Base-by-base conservation (phyloP, 2,113 vertebrate genomes). In the Corythornis vintsioides region DNA sequence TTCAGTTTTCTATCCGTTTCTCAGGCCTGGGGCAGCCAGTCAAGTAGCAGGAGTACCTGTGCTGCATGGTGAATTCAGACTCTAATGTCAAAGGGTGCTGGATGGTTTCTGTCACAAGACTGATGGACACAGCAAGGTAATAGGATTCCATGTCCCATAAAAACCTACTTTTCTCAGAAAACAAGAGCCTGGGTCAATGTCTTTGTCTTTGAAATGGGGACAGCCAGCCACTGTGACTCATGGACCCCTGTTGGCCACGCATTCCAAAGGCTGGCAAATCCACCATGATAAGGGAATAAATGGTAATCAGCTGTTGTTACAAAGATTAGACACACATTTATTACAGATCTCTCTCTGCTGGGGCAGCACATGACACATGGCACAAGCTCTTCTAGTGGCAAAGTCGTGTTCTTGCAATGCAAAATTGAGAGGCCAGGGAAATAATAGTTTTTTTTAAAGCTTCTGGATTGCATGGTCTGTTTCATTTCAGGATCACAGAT, bases 131-230 rank as follows among this genome's bases (percentile, higher is more conserved):
- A 83, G 72, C 25, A 53, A 83, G 57, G 61, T 88, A 88, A 92
- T n/a, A 91, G 70, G 52, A 85, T 89, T 73, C 56, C 1, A 1
- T 28, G 31, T 60, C 72, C 70, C 83, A 60, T 60, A 59, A 89
- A 93, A 92, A 92, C 71, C 87, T 40, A 8, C 82, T 92, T 92
- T 92, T 88, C 94, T 88, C 75, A 81, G 78, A 94, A 96, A 92
- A 26, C 0, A 2, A 76, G 33, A 0, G 0, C 17, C n/a, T 71
- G 26, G 88, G 67, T 89, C 75, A 67, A 81, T 33, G 29, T 67
- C 28, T 83, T 59, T 50, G 42, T 71, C 72, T 83, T 59, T 69
- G 85, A 48, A 77, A 35, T 2, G 5, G 67, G 67, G 84, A 83
- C 13, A 42, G 84, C 42, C n/a, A 91, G 79, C n/a, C 91, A 42